Evolutionary conservation across 2,888 invertebrate species (phyloP), one percentile per base, ranked within the genome.

Genomic region (Cephus runcator): DNA sequence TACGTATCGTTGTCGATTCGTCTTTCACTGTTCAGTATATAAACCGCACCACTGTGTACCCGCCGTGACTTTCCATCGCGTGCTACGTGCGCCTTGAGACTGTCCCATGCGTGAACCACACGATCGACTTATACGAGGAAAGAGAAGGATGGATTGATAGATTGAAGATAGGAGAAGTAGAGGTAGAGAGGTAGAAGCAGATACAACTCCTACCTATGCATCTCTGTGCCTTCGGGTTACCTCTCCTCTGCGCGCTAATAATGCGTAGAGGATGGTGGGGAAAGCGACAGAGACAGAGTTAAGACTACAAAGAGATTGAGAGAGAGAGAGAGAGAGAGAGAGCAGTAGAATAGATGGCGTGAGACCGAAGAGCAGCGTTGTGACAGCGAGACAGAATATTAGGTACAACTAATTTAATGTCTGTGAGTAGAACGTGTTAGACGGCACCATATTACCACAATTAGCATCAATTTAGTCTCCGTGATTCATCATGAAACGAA

Each of bases 71-170:
- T 69, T 77, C 79, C 78, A 34, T 11, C 80, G 11, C 79, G 80
- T 79, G 69, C 79, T 79, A 75, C 80, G 81, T 82, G 79, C 83
- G 80, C 77, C 76, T 79, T 80, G 81, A 84, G 81, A 87, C 87
- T 86, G 84, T 79, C 81, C 77, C 80, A 69, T 68, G 75, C 33
- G 23, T 33, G 69, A 15, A 69, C 81, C 78, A 77, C 79, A 81
- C 81, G 79, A 36, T 34, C 77, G 56, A 81, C 81, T 81, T 85
- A 84, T 83, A 85, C 79, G 23, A 56, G 56, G 56, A 56, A 56
- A 71, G 71, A 71, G 71, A 71, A 34, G 34, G 71, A 71, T 15
- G 34, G 71, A 71, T 31, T 33, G 30, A 71, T 31, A 71, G 71
- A 71, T 15, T 33, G 71, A 23, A 34, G 34, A 34, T 15, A 34